Base-by-base conservation (phyloP, 2,797 vertebrate species). In the Aldrovandia affinis region DNA sequence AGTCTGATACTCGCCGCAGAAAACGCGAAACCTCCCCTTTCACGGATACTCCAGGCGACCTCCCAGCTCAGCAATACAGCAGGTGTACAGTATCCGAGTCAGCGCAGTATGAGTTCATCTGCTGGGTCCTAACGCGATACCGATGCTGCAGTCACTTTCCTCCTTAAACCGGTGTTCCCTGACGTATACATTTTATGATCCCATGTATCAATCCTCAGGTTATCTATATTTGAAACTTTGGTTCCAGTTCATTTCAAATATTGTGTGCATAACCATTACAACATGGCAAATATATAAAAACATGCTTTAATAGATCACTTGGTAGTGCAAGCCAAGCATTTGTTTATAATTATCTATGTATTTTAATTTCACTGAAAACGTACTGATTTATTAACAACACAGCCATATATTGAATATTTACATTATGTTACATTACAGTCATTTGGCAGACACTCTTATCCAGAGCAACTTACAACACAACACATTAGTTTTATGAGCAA, bases 71-170 rank as follows among this genome's bases (percentile, higher is more conserved):
- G 78, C 52, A 80, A 20, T 25, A 57, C 52, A 8, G 78, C 78
- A 80, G 78, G 52, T 80, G 78, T 30, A 80, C 47, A 77, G 73
- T 47, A 77, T 6, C 18, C 30, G 39, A 47, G 73, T 47, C 73
- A 77, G 8, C 22, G 73, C 39, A 47, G 73, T 22, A 44, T 9
- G 20, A 77, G 25, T 20, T 44, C 25, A 18, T 80, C 83, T 57
- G 61, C 83, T 50, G 83, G 83, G 78, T 84, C 83, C 83, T 84
- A 84, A 84, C 57, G 68, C 42, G 36, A 57, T 33, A 57, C 36
- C 7, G 14, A 33, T 20, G 12, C 18, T 36, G 28, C 7, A 55
- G 50, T 9, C 22, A 33, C 2, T 33, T 44, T 28, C 14, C 25
- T 47, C 44, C 25, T 47, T 68, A 14, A 2, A 12, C 25, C 25